Base-by-base conservation (phyloP, 92 coral and sea anemone species). In the Porites lobata region DNA sequence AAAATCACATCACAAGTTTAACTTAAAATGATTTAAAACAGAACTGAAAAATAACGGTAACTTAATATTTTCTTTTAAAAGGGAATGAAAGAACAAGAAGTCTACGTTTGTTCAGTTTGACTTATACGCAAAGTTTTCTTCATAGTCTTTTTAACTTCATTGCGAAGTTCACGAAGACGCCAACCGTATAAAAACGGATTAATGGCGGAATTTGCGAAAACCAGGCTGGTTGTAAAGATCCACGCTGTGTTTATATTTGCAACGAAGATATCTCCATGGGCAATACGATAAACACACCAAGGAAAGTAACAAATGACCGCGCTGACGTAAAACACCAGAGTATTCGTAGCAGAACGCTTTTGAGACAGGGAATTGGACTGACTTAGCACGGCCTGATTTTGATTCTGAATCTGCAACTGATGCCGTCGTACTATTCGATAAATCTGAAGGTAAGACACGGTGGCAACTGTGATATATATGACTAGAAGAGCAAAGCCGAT, bases 171-270 rank as follows among this genome's bases (percentile, higher is more conserved):
- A 10, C 69, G 20, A 17, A 77, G 29, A 15, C 81, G 54, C 81
- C 81, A 77, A 8, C 54, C 65, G 7, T 77, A 77, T 54, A 59
- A 61, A 32, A 77, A 7, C 6, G 81, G 81, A 59, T 77, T 77
- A 8, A 77, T 58, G 53, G 81, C 59, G 17, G 81, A 77, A 43
- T 75, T 75, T 7, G 50, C 65, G 22, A 75, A 51, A 3, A 56
- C 61, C 79, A 75, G 13, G 20, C 65, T 75, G 1, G 47, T 19
- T 12, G 79, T 56, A 21, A 53, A 54, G 2, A 70, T 53, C 47
- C 65, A 75, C 21, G 79, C 19, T 56, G 50, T 56, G 24, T 7
- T 70, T 13, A 14, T 14, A 70, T 70, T 70, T 7, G 75, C 6
- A 18, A 70, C n/a, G 43, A 38, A 70, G 14, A 43, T 15, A 38